Evolutionary conservation across 2,113 vertebrate genomes (phyloP).

Genomic region (Melanotaenia duboulayi): DNA sequence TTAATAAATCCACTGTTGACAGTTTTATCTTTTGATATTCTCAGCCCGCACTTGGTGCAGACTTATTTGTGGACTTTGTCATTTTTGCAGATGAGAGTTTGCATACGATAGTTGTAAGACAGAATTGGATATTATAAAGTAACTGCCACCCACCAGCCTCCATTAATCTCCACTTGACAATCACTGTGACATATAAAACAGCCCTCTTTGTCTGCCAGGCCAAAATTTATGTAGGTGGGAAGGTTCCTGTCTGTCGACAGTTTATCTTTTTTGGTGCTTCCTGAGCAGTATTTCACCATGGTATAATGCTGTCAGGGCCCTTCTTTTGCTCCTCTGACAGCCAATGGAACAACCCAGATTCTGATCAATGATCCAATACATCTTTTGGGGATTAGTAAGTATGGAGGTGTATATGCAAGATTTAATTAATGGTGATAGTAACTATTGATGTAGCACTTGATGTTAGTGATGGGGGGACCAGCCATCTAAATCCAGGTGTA

Average conservation of each 20-base stretch:
- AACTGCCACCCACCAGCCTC: constrained; percentile 40
- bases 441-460: constrained; percentile 63
- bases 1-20: neutral
- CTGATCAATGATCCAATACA: neutral
- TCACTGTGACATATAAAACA: constrained; percentile 51
- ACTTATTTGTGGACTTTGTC: constrained; percentile 5
- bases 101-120: constrained; percentile 14
- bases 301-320: constrained; percentile 27
- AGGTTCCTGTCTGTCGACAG: constrained; percentile 45
- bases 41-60: too few relatives aligned
- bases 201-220: constrained; percentile 50
- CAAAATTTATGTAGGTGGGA: constrained; percentile 65
- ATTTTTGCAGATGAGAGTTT: constrained; percentile 2
- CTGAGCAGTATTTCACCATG: constrained; percentile 61
- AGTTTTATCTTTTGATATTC: too few relatives aligned
- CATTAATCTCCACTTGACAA: constrained; percentile 54
- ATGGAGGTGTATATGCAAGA: constrained; percentile 46
- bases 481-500: too few relatives aligned
- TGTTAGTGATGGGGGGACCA: constrained; percentile 44
- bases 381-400: constrained; percentile 6
- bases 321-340: constrained; percentile 16
- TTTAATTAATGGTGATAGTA: constrained; percentile 70
- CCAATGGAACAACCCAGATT: constrained; percentile 7
- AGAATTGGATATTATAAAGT: constrained; percentile 54
- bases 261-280: constrained; percentile 48